Conservation (phyloP, 2,888 invertebrate species). For the Lysandra bellargus region DNA sequence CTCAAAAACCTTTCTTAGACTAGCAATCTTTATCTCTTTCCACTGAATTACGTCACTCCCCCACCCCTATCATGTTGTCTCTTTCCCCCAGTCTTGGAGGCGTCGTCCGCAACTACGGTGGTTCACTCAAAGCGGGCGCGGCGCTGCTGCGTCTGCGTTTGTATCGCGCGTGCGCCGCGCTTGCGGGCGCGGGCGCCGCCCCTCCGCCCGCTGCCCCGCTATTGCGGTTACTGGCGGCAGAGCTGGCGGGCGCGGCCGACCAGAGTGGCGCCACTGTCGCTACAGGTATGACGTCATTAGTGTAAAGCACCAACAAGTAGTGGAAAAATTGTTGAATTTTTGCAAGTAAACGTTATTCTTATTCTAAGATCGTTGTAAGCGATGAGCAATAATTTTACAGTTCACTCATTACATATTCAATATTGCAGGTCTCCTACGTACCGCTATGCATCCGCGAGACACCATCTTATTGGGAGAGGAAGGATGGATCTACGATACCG, state of each 20-base stretch:
- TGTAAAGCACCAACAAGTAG: no score
- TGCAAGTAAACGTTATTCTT: no score
- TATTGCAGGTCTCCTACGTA: constrained; percentile 59
- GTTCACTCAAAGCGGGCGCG: constrained; percentile 95
- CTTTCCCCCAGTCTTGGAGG: constrained; percentile 85
- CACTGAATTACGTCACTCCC: no score
- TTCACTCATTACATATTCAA: constrained; percentile 1
- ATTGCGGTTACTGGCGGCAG: constrained; percentile 94
- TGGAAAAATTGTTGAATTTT: no score
- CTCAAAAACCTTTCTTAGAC: neutral
- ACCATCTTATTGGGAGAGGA: constrained; percentile 93
- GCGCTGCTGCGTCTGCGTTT: constrained; percentile 95
- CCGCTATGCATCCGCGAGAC: constrained; percentile 70
- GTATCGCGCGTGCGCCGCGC: constrained; percentile 86
- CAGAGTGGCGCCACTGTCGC: constrained; percentile 92
- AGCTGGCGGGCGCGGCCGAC: constrained; percentile 96
- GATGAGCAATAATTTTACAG: no score
- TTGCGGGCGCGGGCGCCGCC: constrained; percentile 49
- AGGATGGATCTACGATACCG: constrained; percentile 95
- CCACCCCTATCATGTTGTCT: no score
- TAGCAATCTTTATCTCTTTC: neutral
- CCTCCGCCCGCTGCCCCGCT: constrained; percentile 64
- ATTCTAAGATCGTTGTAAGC: no score
- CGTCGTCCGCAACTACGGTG: constrained; percentile 93
- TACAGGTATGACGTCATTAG: constrained; percentile 47